Conservation (phyloP, 2,113 vertebrate species). For the Ptilonorhynchus violaceus region DNA sequence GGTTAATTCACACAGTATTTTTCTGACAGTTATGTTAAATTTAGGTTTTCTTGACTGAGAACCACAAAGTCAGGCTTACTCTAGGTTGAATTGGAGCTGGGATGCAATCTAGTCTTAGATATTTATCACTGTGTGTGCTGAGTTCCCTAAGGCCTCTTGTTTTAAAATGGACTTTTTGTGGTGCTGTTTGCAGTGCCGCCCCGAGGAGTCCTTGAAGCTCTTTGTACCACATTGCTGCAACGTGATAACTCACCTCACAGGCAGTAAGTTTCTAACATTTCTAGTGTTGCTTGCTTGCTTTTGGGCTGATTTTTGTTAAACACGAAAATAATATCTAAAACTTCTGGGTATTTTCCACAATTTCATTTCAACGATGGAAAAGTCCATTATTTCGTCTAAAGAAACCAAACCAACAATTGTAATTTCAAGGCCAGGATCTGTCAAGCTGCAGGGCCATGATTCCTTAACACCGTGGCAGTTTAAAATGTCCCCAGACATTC, state of each 20-base stretch:
- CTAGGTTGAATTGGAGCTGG: neutral
- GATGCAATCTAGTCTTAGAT: neutral
- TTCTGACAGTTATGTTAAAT: neutral
- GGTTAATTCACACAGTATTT: neutral
- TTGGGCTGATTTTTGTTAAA: neutral
- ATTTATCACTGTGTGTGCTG: neutral
- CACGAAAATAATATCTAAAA: neutral
- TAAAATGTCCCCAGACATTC: neutral
- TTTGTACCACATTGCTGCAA: conserved; percentile 96
- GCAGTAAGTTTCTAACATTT: conserved; percentile 82
- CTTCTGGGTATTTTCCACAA: neutral
- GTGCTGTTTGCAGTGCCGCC: conserved; percentile 86
- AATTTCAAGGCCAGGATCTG: neutral
- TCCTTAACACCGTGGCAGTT: neutral
- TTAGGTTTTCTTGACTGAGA: neutral
- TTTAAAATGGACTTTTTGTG: neutral
- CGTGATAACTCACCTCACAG: conserved; percentile 90
- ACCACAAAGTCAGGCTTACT: neutral
- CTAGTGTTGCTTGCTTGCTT: neutral
- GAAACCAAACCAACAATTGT: neutral
- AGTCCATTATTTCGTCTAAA: neutral
- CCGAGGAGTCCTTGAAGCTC: conserved; percentile 89
- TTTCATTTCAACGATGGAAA: neutral
- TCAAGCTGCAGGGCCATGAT: neutral
- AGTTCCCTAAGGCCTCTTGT: neutral